phyloP scores from a whole-genome alignment of 1,140 invertebrate species.

The Cotesia vestalis region DNA sequence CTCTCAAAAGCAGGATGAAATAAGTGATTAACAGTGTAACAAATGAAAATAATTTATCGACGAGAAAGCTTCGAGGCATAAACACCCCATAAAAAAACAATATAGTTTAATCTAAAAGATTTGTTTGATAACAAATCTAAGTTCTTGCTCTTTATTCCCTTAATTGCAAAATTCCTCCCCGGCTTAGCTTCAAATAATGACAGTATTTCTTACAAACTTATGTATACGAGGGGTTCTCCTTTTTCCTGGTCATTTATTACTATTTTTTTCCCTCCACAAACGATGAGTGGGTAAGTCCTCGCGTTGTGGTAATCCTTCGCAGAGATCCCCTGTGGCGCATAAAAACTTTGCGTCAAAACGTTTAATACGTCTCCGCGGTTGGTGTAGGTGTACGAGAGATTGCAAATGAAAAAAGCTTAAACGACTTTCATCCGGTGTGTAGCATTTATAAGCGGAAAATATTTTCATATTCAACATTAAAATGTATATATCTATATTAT shows the following conservation, averaged over 20 bases:
- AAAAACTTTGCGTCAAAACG: slow-evolving; percentile 35
- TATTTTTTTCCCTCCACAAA: slow-evolving; percentile 14
- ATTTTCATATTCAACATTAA: slow-evolving; percentile 10
- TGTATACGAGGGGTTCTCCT: neutral
- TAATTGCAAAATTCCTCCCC: too few relatives aligned
- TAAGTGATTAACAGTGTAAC: too few relatives aligned
- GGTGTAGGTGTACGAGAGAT: neutral
- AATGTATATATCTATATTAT: neutral
- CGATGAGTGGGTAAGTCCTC: slow-evolving; percentile 14
- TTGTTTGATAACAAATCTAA: too few relatives aligned
- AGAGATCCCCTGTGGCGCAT: slow-evolving; percentile 20
- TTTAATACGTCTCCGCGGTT: slow-evolving; percentile 27
- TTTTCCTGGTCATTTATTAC: slow-evolving; percentile 17
- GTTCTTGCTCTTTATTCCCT: too few relatives aligned
- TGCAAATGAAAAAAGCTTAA: slow-evolving; percentile 16
- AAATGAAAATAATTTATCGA: too few relatives aligned
- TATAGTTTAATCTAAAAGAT: too few relatives aligned
- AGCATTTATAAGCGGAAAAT: slow-evolving; percentile 17
- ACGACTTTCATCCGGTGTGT: slow-evolving; percentile 18
- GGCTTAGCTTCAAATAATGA: too few relatives aligned
- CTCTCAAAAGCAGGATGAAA: too few relatives aligned
- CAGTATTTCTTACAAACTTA: neutral
- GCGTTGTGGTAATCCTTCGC: slow-evolving; percentile 22
- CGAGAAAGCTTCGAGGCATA: too few relatives aligned
- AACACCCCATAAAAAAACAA: too few relatives aligned